Percentiles rank a stretch among this genome's conserved stretches.
Evolutionary conservation across 2,888 invertebrate genomes (phyloP).

Genomic region (Lepeophtheirus nordmannii): DNA sequence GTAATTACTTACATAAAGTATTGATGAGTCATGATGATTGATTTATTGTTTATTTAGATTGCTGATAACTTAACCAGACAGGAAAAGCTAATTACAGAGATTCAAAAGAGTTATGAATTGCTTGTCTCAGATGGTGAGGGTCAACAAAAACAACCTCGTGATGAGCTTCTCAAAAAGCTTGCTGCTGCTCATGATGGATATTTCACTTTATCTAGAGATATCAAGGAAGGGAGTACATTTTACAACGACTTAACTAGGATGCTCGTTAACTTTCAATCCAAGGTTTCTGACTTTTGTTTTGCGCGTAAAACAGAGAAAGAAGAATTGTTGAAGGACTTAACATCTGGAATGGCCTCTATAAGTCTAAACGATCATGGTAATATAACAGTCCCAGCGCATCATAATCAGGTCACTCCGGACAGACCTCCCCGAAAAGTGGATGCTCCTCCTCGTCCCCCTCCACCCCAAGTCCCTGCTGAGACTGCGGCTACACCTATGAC

Average conservation of each 20-base stretch:
- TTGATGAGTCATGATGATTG: too few relatives aligned
- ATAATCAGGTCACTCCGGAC: constrained; percentile 26
- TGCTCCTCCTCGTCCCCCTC: constrained; percentile 28
- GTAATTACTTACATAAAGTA: constrained; percentile 21
- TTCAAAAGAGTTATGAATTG: constrained; percentile 39
- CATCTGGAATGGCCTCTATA: constrained; percentile 30
- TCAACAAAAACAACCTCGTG: constrained; percentile 49
- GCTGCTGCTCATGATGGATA: constrained; percentile 83
- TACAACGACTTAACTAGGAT: constrained; percentile 83
- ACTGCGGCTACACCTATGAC: too few relatives aligned
- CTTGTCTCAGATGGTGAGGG: constrained; percentile 28
- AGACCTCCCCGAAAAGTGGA: constrained; percentile 23
- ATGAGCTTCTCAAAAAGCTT: constrained; percentile 62
- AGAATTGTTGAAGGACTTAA: constrained; percentile 70
- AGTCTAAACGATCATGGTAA: constrained; percentile 31
- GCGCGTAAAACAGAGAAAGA: constrained; percentile 98
- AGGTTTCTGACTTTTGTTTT: constrained; percentile 93
- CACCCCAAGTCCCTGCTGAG: constrained; percentile 26
- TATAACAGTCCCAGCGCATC: constrained; percentile 30
- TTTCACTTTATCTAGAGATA: constrained; percentile 72
- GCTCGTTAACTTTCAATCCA: constrained; percentile 85
- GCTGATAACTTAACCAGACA: constrained; percentile 57
- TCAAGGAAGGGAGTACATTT: constrained; percentile 91
- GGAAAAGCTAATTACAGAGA: constrained; percentile 48
- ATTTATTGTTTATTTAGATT: constrained; percentile 35